Evolutionary conservation across 2,797 vertebrate genomes (phyloP), one percentile per base, ranked within the genome.

Genomic region (Pseudochirops cupreus): DNA sequence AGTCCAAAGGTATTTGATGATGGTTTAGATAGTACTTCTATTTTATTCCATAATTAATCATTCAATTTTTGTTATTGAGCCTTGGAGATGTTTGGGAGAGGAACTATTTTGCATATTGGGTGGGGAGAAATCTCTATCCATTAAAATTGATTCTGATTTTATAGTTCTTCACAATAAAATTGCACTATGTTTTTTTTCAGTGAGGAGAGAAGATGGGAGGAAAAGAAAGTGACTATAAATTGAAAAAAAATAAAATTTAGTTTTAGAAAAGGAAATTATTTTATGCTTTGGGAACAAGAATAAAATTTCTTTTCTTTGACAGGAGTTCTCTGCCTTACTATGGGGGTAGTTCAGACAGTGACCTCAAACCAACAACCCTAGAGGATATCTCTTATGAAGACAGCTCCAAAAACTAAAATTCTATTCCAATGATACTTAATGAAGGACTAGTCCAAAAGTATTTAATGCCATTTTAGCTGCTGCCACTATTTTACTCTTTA

Each of bases 1-100:
- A 55, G 62, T 53, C 91, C 59, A 46, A 92, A 92, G 18, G 24
- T 31, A 13, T 57, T 46, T 21, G 54, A 59, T 91, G 54, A 57
- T 95, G 94, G 56, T 87, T 91, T 74, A 93, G 92, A 90, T 14
- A 94, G 82, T 93, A 89, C 92, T 62, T 5, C 92, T 59, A 74
- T 94, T 82, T 94, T 67, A 96, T 92, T 94, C 95, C 94, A 96
- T 95, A 94, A 96, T 97, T 96, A 96, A 96, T 94, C 74, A 58
- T 97, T 95, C 94, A 93, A 94, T 93, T 95, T 91, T 96, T 95
- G 94, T 74, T 74, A 53, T 7, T 93, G 92, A 96, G 93, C 94
- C 95, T 91, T 5, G 50, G 93, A 94, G 97, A 59, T 89, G 33
- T 91, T 56, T 53, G 28, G 52, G 67, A 91, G 33, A 55, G 90